Conservation (phyloP, 2,888 invertebrate genomes). For the Drosophila seclusa region DNA sequence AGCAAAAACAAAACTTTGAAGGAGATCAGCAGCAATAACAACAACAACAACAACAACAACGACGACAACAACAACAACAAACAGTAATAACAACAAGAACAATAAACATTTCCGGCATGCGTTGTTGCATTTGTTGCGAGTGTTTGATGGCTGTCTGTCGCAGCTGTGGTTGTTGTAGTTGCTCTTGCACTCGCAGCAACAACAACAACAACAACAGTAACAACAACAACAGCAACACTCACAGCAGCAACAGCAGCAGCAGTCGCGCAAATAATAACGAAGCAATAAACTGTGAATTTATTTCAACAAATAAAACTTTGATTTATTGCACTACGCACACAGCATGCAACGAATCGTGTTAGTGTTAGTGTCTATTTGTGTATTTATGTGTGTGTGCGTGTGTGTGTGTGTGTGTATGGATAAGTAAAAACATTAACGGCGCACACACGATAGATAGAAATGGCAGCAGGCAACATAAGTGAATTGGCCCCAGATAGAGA, state of each 20-base stretch:
- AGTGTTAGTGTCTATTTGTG: constrained; percentile 14
- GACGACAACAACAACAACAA: constrained; percentile 10
- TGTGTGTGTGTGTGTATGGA: constrained; percentile 25
- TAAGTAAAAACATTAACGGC: constrained; percentile 55
- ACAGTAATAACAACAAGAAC: constrained; percentile 32
- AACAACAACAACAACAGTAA: neutral
- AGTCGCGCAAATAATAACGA: constrained; percentile 78
- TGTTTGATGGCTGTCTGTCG: constrained; percentile 73
- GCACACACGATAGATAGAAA: constrained; percentile 58
- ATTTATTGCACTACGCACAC: constrained; percentile 83
- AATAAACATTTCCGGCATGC: constrained; percentile 71
- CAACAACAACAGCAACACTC: constrained; percentile 3
- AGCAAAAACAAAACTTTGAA: constrained; percentile 22
- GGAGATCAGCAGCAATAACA: constrained; percentile 24
- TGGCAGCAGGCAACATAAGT: constrained; percentile 49
- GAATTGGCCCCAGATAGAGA: constrained; percentile 40
- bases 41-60: constrained; percentile 1
- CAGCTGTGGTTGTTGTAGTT: constrained; percentile 22
- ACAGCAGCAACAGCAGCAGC: constrained; percentile 16
- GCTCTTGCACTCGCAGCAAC: constrained; percentile 11
- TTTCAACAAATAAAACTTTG: constrained; percentile 84
- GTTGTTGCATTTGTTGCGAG: constrained; percentile 43
- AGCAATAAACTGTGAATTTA: constrained; percentile 84
- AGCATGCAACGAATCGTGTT: constrained; percentile 71
- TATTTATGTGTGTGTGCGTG: constrained; percentile 5